Conservation (phyloP, 2,797 vertebrate genomes). For the Etheostoma perlongum region DNA sequence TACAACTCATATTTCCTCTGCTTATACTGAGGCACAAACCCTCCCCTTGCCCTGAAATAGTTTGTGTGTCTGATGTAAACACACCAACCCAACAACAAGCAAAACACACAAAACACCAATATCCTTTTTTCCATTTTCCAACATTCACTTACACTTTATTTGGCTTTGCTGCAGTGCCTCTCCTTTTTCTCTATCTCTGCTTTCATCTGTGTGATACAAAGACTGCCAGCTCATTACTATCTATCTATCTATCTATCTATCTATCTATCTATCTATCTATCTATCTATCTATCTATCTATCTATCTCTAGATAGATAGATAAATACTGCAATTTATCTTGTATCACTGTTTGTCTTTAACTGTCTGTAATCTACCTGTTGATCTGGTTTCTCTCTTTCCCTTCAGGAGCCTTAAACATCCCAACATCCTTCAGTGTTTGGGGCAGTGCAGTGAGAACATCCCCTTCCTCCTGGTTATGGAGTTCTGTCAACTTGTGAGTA, state of each 20-base stretch:
- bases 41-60: not conserved
- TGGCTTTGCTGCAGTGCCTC: constrained; percentile 15
- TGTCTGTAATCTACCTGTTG: not conserved
- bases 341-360: not conserved
- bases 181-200: not conserved
- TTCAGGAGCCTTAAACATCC: constrained; percentile 93
- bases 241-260: not conserved
- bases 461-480: constrained; percentile 95
- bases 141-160: constrained; percentile 6
- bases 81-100: not conserved
- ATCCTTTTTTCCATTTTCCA: constrained; percentile 8
- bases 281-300: not conserved
- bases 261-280: not conserved
- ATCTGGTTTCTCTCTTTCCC: not conserved
- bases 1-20: constrained; percentile 3
- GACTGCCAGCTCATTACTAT: not conserved
- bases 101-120: not conserved
- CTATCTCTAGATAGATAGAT: not conserved
- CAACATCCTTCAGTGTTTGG: constrained; percentile 94
- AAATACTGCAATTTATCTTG: too few species aligned
- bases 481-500: constrained; percentile 93
- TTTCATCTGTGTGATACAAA: too few species aligned
- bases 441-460: constrained; percentile 91
- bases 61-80: constrained; percentile 21
- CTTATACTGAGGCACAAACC: constrained; percentile 8